Conservation (phyloP, 2,113 vertebrate genomes). For the Epinephelus lanceolatus region DNA sequence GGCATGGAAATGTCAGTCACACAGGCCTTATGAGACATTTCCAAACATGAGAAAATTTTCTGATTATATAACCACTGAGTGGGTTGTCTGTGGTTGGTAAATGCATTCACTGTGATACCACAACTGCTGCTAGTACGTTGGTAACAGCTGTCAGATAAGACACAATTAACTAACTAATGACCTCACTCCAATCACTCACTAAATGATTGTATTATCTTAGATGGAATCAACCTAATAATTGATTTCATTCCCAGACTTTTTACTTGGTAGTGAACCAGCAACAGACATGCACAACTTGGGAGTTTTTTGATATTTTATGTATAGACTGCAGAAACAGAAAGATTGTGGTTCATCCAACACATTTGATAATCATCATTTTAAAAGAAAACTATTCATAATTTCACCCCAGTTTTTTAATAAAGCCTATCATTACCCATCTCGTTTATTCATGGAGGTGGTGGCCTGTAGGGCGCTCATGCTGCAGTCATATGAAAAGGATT, state of each 20-base stretch:
- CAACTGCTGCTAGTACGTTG: background rate
- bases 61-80: conserved; percentile 6
- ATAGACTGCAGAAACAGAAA: background rate
- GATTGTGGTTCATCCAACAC: background rate
- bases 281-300: background rate
- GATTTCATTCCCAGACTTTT: background rate
- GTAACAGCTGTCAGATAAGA: background rate
- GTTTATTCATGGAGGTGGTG: background rate
- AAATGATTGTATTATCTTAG: background rate
- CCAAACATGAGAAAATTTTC: background rate
- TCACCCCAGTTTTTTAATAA: background rate
- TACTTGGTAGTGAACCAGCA: background rate
- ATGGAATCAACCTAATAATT: background rate
- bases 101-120: background rate
- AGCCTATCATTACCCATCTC: background rate
- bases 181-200: background rate
- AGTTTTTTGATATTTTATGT: background rate
- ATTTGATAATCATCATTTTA: background rate
- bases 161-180: background rate
- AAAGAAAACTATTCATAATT: background rate
- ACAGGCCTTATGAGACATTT: background rate
- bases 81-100: background rate
- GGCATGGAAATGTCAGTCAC: too few species aligned
- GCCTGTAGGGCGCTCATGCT: background rate
- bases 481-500: background rate